Percentiles rank a stretch among this genome's conserved stretches.
These are phyloP conservation scores for Argya squamiceps DNA, from an alignment of 2,797 vertebrate genomes.

Conservation along the genomic window DNA sequence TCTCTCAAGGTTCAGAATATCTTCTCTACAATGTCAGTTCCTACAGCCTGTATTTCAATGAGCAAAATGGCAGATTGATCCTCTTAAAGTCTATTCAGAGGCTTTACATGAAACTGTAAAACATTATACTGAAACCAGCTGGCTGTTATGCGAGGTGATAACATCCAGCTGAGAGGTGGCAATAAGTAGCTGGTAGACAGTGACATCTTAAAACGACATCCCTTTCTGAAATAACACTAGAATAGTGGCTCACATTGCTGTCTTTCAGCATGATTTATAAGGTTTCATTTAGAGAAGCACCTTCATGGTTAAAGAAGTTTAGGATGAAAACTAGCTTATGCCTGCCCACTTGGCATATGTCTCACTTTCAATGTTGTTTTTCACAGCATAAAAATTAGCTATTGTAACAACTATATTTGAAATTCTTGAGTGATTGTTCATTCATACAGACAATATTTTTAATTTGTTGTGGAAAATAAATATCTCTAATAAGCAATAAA, in stretches of 20 bases:
- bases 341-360: rapidly evolving
- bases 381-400: background rate
- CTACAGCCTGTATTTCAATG: background rate
- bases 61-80: background rate
- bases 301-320: background rate
- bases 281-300: background rate
- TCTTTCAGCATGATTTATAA: background rate
- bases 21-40: background rate
- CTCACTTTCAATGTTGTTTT: background rate
- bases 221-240: background rate
- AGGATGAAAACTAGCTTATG: background rate
- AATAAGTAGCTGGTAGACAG: background rate
- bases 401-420: background rate
- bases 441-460: background rate
- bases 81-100: background rate
- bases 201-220: background rate
- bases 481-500: background rate
- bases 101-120: background rate
- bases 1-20: background rate
- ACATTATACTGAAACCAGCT: background rate
- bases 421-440: background rate
- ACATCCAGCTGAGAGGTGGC: background rate
- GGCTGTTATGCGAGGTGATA: background rate
- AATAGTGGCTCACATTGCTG: background rate
- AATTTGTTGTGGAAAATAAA: background rate